phyloP scores from a whole-genome alignment of 2,113 vertebrate genomes.

The Crotalus horridus region DNA sequence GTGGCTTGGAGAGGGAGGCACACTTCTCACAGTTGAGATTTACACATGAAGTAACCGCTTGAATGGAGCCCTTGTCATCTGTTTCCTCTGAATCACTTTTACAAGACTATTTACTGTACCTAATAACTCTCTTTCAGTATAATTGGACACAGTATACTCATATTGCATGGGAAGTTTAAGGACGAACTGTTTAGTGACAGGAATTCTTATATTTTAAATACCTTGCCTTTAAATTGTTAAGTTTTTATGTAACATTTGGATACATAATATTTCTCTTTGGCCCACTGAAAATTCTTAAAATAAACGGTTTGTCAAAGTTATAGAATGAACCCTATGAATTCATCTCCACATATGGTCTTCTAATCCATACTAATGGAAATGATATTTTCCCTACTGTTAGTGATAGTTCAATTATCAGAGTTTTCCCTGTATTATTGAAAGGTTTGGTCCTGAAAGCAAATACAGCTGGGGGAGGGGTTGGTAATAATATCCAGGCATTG shows the following conservation, averaged over 20 bases:
- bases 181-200: background rate
- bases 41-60: background rate
- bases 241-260: conserved; percentile 25
- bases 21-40: background rate
- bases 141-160: background rate
- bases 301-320: conserved; percentile 45
- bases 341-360: conserved; percentile 41
- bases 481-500: rapidly evolving
- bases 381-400: conserved; percentile 15
- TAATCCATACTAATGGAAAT: conserved; percentile 32
- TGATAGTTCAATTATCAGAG: background rate
- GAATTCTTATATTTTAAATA: conserved; percentile 26
- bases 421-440: background rate
- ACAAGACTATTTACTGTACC: background rate
- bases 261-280: conserved; percentile 9
- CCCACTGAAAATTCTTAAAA: background rate
- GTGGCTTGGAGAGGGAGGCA: background rate
- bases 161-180: background rate
- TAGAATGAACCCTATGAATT: conserved; percentile 38
- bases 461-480: background rate
- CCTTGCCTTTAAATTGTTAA: background rate
- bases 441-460: conserved; percentile 20
- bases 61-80: background rate
- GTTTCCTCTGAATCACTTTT: conserved; percentile 20
- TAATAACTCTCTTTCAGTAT: conserved; percentile 38